Conservation (phyloP, 2,888 invertebrate species). For the Cantharis rustica region DNA sequence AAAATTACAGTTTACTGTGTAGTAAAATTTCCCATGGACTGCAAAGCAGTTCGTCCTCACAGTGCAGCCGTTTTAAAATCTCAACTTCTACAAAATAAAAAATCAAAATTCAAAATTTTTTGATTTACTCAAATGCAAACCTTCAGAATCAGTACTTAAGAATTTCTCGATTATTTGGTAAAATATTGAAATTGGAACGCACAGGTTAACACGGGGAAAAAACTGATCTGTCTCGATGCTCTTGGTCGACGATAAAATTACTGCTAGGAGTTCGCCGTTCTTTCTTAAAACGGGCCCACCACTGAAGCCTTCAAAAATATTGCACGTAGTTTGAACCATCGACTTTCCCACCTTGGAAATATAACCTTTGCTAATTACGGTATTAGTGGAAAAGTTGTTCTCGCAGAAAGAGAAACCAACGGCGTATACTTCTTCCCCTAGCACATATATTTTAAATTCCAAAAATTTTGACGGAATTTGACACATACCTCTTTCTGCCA, state of each 20-base stretch:
- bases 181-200: constrained; percentile 55
- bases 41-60: not conserved
- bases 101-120: not conserved
- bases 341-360: constrained; percentile 60
- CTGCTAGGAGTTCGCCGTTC: constrained; percentile 58
- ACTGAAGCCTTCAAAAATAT: constrained; percentile 65
- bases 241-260: constrained; percentile 64
- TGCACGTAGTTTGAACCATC: constrained; percentile 66
- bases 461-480: not conserved
- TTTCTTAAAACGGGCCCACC: constrained; percentile 64
- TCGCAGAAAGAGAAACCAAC: constrained; percentile 64
- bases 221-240: constrained; percentile 56
- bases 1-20: not conserved
- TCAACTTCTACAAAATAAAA: not conserved
- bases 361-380: constrained; percentile 62
- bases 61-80: not conserved
- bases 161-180: constrained; percentile 1
- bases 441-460: not conserved
- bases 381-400: constrained; percentile 54
- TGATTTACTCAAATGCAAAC: not conserved
- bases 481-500: not conserved
- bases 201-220: constrained; percentile 66
- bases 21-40: not conserved
- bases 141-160: not conserved
- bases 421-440: constrained; percentile 63